phyloP scores from a whole-genome alignment of 2,888 invertebrate genomes.

The Lobophora halterata region DNA sequence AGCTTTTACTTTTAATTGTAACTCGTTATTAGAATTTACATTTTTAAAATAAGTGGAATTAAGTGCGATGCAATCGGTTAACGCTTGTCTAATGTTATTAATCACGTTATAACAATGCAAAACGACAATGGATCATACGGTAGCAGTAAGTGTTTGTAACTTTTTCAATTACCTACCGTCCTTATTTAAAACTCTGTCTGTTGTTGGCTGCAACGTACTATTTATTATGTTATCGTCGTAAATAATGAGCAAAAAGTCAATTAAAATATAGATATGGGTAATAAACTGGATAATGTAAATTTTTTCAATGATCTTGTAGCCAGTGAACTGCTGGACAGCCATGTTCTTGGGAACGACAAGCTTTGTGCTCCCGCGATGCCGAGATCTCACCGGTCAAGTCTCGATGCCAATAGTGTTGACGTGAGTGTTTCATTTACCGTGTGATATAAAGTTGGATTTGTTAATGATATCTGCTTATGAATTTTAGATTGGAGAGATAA shows the following conservation, averaged over 20 bases:
- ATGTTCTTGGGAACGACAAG: conserved; percentile 72
- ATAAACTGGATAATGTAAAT: conserved; percentile 68
- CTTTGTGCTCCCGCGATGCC: conserved; percentile 63
- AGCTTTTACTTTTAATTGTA: conserved; percentile 29
- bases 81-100: conserved; percentile 7
- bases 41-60: conserved; percentile 1
- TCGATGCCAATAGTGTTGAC: conserved; percentile 73
- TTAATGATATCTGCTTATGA: background rate
- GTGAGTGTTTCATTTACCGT: conserved; percentile 50
- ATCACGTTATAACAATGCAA: conserved; percentile 47
- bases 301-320: conserved; percentile 69
- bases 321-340: conserved; percentile 76
- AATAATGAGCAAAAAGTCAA: conserved; percentile 61
- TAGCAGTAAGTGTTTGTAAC: conserved; percentile 60
- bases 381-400: conserved; percentile 66
- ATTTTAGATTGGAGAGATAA: conserved; percentile 84
- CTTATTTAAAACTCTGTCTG: conserved; percentile 42
- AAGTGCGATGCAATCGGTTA: conserved; percentile 4
- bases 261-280: conserved; percentile 67
- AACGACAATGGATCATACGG: conserved; percentile 69
- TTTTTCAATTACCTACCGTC: conserved; percentile 47
- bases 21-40: conserved; percentile 4
- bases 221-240: conserved; percentile 55
- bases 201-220: conserved; percentile 42
- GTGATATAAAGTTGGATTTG: conserved; percentile 1